Percentiles rank a stretch among this genome's conserved stretches.
Conservation (phyloP, 2,113 vertebrate genomes). For the Pionites leucogaster region DNA sequence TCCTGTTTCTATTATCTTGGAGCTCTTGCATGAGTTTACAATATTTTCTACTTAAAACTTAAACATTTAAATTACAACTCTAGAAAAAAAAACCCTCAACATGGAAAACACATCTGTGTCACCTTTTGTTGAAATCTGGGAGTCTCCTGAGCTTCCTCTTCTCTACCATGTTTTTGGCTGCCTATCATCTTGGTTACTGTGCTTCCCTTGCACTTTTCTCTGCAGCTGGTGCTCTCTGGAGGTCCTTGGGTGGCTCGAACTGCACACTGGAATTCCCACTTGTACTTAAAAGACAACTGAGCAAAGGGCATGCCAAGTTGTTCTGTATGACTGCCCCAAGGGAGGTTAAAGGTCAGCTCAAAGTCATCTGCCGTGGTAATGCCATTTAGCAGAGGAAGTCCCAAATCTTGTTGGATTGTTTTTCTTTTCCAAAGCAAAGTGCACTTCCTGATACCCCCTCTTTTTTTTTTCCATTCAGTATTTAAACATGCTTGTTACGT, state of each 20-base stretch:
- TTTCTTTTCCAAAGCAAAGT: not conserved
- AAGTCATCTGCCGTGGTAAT: conserved; percentile 22
- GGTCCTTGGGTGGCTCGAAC: not conserved
- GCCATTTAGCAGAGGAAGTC: conserved; percentile 34
- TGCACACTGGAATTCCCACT: not conserved
- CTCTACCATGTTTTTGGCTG: conserved; percentile 18
- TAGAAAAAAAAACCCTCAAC: not conserved
- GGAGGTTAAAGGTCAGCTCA: conserved; percentile 30
- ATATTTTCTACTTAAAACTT: not conserved
- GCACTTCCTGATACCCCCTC: not conserved
- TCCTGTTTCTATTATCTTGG: not conserved
- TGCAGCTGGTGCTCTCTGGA: not conserved
- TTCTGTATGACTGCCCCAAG: not conserved
- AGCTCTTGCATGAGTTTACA: not conserved
- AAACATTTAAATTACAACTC: not conserved
- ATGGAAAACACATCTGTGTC: not conserved
- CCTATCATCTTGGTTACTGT: conserved; percentile 36
- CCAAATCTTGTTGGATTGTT: not conserved
- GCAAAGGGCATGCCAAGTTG: conserved; percentile 40
- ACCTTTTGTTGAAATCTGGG: conserved; percentile 62
- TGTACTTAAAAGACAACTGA: not conserved
- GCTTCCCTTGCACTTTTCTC: not conserved
- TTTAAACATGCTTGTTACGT: conserved; percentile 25
- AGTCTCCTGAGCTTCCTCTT: conserved; percentile 17
- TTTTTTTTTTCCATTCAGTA: not conserved